These are phyloP conservation scores for Brachionus manjavacas DNA, from an alignment of 1,140 invertebrate genomes.

Conservation along the genomic window DNA sequence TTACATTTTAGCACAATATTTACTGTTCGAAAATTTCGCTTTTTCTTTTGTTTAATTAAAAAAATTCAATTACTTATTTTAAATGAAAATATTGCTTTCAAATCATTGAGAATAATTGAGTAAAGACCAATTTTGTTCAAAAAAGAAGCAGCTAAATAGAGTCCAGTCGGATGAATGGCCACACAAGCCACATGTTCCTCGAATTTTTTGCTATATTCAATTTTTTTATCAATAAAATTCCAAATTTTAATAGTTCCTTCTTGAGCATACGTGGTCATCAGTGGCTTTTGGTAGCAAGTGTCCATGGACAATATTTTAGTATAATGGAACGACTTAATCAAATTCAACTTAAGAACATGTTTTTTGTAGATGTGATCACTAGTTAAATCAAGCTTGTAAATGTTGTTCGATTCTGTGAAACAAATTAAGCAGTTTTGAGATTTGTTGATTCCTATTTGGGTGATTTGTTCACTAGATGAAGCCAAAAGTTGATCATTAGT, in stretches of 20 bases:
- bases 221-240: not conserved
- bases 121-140: conserved; percentile 9
- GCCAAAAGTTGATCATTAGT: not conserved
- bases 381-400: conserved; percentile 10
- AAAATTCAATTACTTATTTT: conserved; percentile 4
- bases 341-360: not conserved
- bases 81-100: not conserved
- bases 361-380: conserved; percentile 13
- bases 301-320: conserved; percentile 1
- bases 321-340: not conserved
- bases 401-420: not conserved
- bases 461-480: not conserved
- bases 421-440: not conserved
- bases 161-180: not conserved
- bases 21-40: not conserved
- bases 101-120: conserved; percentile 22
- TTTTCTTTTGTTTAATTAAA: not conserved
- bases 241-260: not conserved
- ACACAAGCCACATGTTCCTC: not conserved
- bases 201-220: not conserved
- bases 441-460: not conserved
- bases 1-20: not conserved
- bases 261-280: not conserved
- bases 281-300: not conserved
- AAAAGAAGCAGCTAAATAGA: conserved; percentile 7